phyloP scores from a whole-genome alignment of 2,888 invertebrate genomes.

The Poecilus cupreus region DNA sequence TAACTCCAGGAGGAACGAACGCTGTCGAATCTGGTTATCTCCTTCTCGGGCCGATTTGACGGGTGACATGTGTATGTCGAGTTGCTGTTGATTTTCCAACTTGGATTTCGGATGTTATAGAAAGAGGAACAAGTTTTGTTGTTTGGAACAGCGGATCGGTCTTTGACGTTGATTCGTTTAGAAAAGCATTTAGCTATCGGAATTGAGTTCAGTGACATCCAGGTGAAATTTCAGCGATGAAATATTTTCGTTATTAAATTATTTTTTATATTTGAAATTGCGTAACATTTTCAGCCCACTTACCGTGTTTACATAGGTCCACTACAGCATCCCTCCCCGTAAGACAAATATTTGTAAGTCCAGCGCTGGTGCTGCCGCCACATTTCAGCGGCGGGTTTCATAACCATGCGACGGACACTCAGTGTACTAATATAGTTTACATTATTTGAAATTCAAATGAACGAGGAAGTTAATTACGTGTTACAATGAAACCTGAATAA shows the following conservation, averaged over 20 bases:
- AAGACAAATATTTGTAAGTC: constrained; percentile 43
- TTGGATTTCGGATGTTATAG: neutral
- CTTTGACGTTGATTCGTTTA: neutral
- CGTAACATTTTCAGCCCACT: constrained; percentile 24
- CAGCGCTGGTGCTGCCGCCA: neutral
- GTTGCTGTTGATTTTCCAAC: constrained; percentile 19
- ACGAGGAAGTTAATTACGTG: constrained; percentile 57
- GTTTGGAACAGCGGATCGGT: neutral
- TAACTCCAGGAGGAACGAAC: constrained; percentile 23
- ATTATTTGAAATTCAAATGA: constrained; percentile 59
- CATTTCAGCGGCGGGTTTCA: neutral
- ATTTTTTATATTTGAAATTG: constrained; percentile 37
- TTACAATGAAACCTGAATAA: constrained; percentile 59
- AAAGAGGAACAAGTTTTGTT: constrained; percentile 8
- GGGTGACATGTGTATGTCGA: constrained; percentile 35
- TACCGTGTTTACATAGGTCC: constrained; percentile 22
- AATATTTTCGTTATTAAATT: constrained; percentile 14
- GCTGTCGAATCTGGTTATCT: constrained; percentile 48
- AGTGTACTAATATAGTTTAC: constrained; percentile 56
- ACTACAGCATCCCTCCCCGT: constrained; percentile 6
- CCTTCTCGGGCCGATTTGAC: neutral
- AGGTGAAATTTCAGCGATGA: neutral
- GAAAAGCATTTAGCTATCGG: too few species aligned
- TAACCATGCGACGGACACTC: constrained; percentile 8
- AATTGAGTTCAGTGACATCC: neutral